phyloP scores from a whole-genome alignment of 2,888 invertebrate species.

The Eilema griseolum region DNA sequence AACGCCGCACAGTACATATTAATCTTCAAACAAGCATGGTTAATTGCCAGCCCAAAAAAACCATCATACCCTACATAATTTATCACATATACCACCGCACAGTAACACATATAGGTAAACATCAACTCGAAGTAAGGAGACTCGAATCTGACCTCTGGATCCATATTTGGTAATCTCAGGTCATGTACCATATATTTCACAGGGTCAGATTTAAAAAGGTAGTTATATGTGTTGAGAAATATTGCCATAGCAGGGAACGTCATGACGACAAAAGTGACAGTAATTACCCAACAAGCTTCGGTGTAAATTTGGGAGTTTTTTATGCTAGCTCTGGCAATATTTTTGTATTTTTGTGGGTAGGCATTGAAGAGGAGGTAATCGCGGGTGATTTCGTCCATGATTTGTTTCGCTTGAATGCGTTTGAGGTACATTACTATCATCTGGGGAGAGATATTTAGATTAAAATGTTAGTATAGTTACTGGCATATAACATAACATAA shows the following conservation, averaged over 20 bases:
- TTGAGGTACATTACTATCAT: constrained; percentile 62
- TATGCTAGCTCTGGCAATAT: constrained; percentile 44
- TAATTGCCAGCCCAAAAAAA: constrained; percentile 65
- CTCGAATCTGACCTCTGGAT: constrained; percentile 55
- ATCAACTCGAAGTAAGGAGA: constrained; percentile 66
- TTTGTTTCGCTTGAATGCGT: constrained; percentile 46
- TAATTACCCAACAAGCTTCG: constrained; percentile 60
- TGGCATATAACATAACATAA: too few species aligned
- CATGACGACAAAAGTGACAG: constrained; percentile 50
- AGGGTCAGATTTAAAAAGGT: constrained; percentile 49
- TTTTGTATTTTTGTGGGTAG: constrained; percentile 40
- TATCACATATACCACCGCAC: constrained; percentile 51
- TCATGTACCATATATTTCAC: constrained; percentile 70
- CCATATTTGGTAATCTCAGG: constrained; percentile 52
- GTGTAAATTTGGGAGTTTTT: constrained; percentile 53
- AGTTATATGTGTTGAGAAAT: constrained; percentile 55
- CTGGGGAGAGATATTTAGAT: constrained; percentile 43
- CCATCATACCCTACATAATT: constrained; percentile 71
- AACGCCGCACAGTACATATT: constrained; percentile 61
- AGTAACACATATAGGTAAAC: constrained; percentile 59
- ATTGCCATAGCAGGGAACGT: constrained; percentile 64
- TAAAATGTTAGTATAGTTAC: background rate
- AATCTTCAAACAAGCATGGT: constrained; percentile 74
- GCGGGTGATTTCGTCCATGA: constrained; percentile 63
- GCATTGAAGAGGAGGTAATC: constrained; percentile 60